Evolutionary conservation across 2,888 invertebrate species (phyloP).

Genomic region (Podotricha telesiphe): DNA sequence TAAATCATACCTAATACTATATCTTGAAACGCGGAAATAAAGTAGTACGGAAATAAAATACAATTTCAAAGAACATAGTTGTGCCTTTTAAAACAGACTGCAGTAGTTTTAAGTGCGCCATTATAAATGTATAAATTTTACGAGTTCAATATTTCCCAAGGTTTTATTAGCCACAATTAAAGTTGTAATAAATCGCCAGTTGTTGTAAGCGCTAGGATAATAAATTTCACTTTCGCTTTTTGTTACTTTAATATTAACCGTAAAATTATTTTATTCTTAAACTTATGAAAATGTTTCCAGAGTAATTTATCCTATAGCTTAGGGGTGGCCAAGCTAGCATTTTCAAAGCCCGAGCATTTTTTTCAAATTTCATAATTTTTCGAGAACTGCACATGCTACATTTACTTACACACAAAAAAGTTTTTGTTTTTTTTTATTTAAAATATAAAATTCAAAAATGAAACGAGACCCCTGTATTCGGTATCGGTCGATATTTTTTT

Average conservation of each 20-base stretch:
- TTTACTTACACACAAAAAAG: too few relatives aligned
- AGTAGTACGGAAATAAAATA: conserved; percentile 10
- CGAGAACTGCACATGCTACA: too few relatives aligned
- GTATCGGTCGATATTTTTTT: too few relatives aligned
- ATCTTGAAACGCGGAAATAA: background rate
- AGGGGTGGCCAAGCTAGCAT: too few relatives aligned
- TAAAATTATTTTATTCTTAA: conserved; percentile 16
- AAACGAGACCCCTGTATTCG: too few relatives aligned
- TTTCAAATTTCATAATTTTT: too few relatives aligned
- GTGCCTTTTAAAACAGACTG: conserved; percentile 3
- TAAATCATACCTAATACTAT: background rate
- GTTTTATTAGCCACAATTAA: conserved; percentile 37
- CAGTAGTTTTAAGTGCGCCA: conserved; percentile 23
- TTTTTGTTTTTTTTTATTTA: too few relatives aligned
- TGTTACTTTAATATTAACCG: conserved; percentile 24
- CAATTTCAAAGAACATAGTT: conserved; percentile 12
- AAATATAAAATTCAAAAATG: too few relatives aligned
- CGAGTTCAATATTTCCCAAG: conserved; percentile 29
- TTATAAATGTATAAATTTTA: conserved; percentile 24
- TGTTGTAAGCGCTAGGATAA: conserved; percentile 29
- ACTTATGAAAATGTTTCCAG: conserved; percentile 7
- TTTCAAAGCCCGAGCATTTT: too few relatives aligned
- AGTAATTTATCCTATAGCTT: background rate
- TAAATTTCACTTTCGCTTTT: conserved; percentile 34
- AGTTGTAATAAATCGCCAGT: conserved; percentile 36